Evolutionary conservation across 64 coral and sea anemone species (phyloP).

Genomic region (Montipora sp.): DNA sequence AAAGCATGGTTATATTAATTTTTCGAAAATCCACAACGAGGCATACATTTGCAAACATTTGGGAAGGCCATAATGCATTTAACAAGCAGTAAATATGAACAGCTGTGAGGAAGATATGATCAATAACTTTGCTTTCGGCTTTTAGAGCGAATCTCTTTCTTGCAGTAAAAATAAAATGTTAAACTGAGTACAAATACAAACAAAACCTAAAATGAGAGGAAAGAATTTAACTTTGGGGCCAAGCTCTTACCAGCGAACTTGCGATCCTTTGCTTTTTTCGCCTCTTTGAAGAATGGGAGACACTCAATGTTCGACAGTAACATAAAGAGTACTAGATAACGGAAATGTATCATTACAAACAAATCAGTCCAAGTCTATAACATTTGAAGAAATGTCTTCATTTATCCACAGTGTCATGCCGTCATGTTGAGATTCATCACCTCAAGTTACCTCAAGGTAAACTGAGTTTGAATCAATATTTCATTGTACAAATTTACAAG

Average conservation of each 20-base stretch:
- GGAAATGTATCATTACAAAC: background rate
- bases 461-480: constrained; percentile 38
- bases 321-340: background rate
- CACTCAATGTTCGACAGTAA: background rate
- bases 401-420: background rate
- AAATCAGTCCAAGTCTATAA: background rate
- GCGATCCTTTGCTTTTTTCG: background rate
- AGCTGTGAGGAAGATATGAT: too few species aligned
- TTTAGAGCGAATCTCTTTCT: too few species aligned
- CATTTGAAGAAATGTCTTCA: background rate
- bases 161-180: background rate
- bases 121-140: too few species aligned
- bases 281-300: background rate
- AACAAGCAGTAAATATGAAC: too few species aligned
- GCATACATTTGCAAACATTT: too few species aligned
- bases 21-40: too few species aligned
- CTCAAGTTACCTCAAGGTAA: background rate
- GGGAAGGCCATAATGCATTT: too few species aligned
- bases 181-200: background rate
- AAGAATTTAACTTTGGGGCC: background rate
- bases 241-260: constrained; percentile 1
- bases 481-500: background rate
- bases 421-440: background rate
- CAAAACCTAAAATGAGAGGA: background rate
- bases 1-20: too few species aligned